These are phyloP conservation scores for Eupithecia pulchellata DNA, from an alignment of 2,888 invertebrate genomes.

Conservation along the genomic window DNA sequence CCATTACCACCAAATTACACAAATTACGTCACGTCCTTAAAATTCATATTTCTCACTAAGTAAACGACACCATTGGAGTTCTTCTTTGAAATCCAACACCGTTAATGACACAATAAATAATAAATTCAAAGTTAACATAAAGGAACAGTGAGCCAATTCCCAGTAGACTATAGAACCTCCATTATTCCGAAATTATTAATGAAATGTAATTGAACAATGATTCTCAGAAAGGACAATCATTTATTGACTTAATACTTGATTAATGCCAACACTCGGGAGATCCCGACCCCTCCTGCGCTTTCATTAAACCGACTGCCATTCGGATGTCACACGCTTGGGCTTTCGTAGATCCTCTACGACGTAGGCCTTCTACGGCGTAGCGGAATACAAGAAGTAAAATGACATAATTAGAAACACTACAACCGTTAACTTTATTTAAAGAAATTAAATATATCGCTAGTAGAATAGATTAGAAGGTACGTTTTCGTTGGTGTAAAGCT, in stretches of 20 bases:
- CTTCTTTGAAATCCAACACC: neutral
- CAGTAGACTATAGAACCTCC: neutral
- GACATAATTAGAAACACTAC: neutral
- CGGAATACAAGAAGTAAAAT: neutral
- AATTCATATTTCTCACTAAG: neutral
- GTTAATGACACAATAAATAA: neutral
- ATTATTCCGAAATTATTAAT: slow-evolving; percentile 21
- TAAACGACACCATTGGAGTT: neutral
- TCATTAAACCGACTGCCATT: slow-evolving; percentile 28
- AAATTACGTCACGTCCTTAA: neutral
- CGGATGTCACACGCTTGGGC: slow-evolving; percentile 18
- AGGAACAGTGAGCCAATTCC: neutral
- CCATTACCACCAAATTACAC: neutral
- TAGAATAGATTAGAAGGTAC: too few species aligned
- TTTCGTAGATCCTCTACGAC: slow-evolving; percentile 28
- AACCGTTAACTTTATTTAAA: too few species aligned
- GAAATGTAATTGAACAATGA: slow-evolving; percentile 15
- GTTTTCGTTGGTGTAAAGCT: too few species aligned
- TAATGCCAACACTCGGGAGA: slow-evolving; percentile 11
- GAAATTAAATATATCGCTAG: too few species aligned
- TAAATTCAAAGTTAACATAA: neutral
- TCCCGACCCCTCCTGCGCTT: neutral
- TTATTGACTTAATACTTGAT: slow-evolving; percentile 11
- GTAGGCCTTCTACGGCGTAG: slow-evolving; percentile 16
- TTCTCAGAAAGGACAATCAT: slow-evolving; percentile 16